phyloP scores from a whole-genome alignment of 2,113 vertebrate genomes.

The Leptobrachium leishanense region DNA sequence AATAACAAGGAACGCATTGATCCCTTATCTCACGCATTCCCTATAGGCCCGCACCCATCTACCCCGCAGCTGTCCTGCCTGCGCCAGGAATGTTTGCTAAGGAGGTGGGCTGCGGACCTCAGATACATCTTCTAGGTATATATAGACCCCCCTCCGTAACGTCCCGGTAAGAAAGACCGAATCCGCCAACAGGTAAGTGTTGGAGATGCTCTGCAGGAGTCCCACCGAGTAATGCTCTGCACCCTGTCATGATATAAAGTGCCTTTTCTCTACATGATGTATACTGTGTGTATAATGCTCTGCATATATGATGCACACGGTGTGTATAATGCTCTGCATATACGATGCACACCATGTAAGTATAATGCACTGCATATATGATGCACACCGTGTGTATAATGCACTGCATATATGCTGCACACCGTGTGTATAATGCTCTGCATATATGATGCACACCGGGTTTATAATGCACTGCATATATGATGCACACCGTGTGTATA shows the following conservation, averaged over 20 bases:
- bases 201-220: not conserved
- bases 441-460: not conserved
- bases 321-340: no score
- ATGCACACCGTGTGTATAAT: not conserved
- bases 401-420: not conserved
- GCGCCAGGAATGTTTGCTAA: not conserved
- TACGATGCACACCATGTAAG: not conserved
- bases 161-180: slow-evolving; percentile 3
- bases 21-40: no score
- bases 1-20: no score
- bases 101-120: not conserved
- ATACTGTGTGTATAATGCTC: not conserved
- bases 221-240: not conserved
- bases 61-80: slow-evolving; percentile 20
- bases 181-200: slow-evolving; percentile 4
- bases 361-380: not conserved
- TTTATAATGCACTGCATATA: not conserved
- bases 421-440: not conserved
- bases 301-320: not conserved
- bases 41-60: not conserved
- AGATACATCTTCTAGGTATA: not conserved
- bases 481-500: not conserved
- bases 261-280: no score
- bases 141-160: not conserved
- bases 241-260: no score